These are phyloP conservation scores for Parazoanthus darwini DNA, from an alignment of 92 coral and sea anemone genomes.

Conservation along the genomic window DNA sequence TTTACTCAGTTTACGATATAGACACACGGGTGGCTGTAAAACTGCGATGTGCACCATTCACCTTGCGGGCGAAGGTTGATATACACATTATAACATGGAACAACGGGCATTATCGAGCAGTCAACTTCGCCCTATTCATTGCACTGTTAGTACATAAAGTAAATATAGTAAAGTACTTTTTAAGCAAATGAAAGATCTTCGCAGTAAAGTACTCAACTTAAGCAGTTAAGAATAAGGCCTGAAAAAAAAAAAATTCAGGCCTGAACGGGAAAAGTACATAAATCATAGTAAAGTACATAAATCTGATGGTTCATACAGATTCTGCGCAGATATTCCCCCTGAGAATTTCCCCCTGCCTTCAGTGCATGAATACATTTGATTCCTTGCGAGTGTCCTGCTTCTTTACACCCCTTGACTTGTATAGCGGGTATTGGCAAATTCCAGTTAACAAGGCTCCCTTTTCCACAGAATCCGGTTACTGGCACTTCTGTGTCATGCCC, in stretches of 20 bases:
- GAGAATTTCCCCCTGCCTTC: conserved; percentile 62
- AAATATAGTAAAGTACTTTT: neutral
- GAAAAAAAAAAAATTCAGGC: too few relatives aligned
- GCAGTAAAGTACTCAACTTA: too few relatives aligned
- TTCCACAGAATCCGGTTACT: conserved; percentile 50
- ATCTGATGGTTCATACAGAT: conserved; percentile 58
- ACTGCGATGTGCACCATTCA: conserved; percentile 57
- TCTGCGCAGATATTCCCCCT: conserved; percentile 49
- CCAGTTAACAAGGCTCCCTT: conserved; percentile 38
- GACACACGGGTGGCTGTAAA: conserved; percentile 44
- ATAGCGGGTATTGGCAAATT: conserved; percentile 59
- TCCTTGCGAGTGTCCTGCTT: conserved; percentile 45
- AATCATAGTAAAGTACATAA: conserved; percentile 19
- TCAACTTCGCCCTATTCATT: conserved; percentile 57
- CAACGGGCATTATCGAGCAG: conserved; percentile 47
- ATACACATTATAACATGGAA: conserved; percentile 52
- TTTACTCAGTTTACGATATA: too few relatives aligned
- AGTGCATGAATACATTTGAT: conserved; percentile 57
- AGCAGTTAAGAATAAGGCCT: too few relatives aligned
- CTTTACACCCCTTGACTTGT: conserved; percentile 53
- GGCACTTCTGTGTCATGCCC: conserved; percentile 61
- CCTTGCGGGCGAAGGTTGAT: conserved; percentile 59
- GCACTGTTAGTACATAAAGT: conserved; percentile 50
- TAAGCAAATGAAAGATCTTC: too few relatives aligned
- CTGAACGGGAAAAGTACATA: too few relatives aligned